phyloP scores from a whole-genome alignment of 1,140 invertebrate species.

The Leguminivora glycinivorella region DNA sequence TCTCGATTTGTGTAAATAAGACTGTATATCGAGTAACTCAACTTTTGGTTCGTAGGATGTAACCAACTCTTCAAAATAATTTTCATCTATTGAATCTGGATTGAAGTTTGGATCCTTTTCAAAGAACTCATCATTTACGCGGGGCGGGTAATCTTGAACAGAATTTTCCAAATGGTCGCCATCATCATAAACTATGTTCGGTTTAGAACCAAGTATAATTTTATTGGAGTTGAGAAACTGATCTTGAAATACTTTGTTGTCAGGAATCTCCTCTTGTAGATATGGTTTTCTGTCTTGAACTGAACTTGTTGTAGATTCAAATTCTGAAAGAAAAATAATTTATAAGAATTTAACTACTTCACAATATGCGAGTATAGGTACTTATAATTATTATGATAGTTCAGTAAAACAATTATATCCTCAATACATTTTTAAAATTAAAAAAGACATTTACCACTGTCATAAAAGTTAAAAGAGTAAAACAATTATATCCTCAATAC shows the following conservation, averaged over 20 bases:
- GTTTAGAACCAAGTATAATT: slow-evolving; percentile 45
- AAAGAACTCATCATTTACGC: slow-evolving; percentile 36
- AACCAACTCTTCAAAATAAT: slow-evolving; percentile 29
- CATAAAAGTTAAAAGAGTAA: slow-evolving; percentile 32
- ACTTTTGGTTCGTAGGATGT: slow-evolving; percentile 36
- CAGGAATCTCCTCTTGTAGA: background rate
- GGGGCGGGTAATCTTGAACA: slow-evolving; percentile 28
- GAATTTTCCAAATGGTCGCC: slow-evolving; percentile 29
- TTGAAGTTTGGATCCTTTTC: slow-evolving; percentile 1
- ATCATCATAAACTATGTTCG: slow-evolving; percentile 24
- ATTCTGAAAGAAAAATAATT: background rate
- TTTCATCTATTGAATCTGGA: background rate
- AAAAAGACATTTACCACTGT: slow-evolving; percentile 39
- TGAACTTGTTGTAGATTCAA: slow-evolving; percentile 16
- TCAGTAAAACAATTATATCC: too few relatives aligned
- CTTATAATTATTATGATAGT: too few relatives aligned
- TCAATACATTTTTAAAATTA: too few relatives aligned
- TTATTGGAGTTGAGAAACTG: slow-evolving; percentile 19
- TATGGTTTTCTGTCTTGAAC: slow-evolving; percentile 8
- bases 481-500: too few relatives aligned
- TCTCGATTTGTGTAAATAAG: slow-evolving; percentile 39
- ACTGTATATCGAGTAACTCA: slow-evolving; percentile 37
- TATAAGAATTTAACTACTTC: too few relatives aligned
- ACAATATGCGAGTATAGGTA: too few relatives aligned
- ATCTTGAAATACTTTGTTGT: background rate